Conservation (phyloP, 2,797 vertebrate genomes). For the Sorex maritimensis region DNA sequence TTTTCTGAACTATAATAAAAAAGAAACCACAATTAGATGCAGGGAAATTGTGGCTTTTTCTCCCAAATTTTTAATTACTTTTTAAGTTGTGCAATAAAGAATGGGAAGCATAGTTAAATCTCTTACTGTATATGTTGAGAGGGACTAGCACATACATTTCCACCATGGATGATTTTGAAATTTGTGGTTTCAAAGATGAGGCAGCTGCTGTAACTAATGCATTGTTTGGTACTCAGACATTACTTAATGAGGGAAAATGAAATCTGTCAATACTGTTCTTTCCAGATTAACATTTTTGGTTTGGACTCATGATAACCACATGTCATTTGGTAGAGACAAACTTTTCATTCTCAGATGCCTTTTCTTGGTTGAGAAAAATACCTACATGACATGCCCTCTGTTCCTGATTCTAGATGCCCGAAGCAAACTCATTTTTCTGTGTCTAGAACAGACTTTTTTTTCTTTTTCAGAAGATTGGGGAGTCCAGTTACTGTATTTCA, state of each 20-base stretch:
- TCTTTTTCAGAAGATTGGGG: constrained; percentile 38
- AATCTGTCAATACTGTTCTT: constrained; percentile 67
- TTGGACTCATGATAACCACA: constrained; percentile 77
- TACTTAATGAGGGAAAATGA: constrained; percentile 68
- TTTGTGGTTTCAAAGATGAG: constrained; percentile 71
- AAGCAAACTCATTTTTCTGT: constrained; percentile 75
- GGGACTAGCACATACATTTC: constrained; percentile 22
- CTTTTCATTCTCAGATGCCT: constrained; percentile 78
- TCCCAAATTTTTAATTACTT: neutral
- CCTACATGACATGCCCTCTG: constrained; percentile 74
- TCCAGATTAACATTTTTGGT: constrained; percentile 61
- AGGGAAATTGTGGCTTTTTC: neutral
- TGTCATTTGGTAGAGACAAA: constrained; percentile 61
- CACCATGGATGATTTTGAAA: constrained; percentile 51
- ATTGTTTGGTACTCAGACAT: constrained; percentile 59
- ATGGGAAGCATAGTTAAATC: constrained; percentile 65
- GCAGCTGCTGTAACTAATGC: constrained; percentile 55
- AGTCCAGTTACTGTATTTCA: constrained; percentile 19
- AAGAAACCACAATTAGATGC: neutral
- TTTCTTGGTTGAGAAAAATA: constrained; percentile 86
- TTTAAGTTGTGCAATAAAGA: constrained; percentile 42
- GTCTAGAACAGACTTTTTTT: constrained; percentile 66
- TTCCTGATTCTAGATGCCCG: constrained; percentile 80
- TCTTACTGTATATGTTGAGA: neutral
- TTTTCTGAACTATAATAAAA: neutral